A percentile compares a stretch with the other conserved stretches of the same genome.
These are phyloP conservation scores for Callyntrura sp. DNA, from an alignment of 2,888 invertebrate genomes.

Conservation along the genomic window DNA sequence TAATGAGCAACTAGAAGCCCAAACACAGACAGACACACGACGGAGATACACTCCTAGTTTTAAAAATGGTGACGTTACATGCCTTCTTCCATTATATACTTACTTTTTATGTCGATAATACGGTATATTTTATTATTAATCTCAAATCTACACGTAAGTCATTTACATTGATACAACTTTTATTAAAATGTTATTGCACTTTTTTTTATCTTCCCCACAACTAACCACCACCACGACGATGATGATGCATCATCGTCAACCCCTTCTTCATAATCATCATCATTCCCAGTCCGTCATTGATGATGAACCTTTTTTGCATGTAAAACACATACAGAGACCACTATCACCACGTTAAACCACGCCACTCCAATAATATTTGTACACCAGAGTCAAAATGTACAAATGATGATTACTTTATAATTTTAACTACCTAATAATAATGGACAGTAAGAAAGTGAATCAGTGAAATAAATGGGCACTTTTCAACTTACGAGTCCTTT, in stretches of 20 bases:
- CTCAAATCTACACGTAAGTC: conserved; percentile 28
- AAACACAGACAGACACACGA: not conserved
- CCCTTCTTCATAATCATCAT: not conserved
- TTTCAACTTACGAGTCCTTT: no score
- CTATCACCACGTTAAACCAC: not conserved
- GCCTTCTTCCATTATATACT: not conserved
- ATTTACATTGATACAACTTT: not conserved
- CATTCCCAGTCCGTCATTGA: conserved; percentile 25
- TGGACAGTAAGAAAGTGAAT: conserved; percentile 25
- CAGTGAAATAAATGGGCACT: not conserved
- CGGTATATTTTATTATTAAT: conserved; percentile 30
- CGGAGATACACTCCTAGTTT: not conserved
- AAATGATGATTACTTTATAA: not conserved
- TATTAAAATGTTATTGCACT: conserved; percentile 44
- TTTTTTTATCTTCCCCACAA: conserved; percentile 7
- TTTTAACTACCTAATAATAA: not conserved
- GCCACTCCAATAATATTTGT: not conserved
- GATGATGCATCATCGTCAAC: not conserved
- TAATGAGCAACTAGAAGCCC: not conserved
- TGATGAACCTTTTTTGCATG: conserved; percentile 8
- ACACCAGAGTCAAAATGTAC: not conserved
- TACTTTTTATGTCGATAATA: not conserved
- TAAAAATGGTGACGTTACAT: conserved; percentile 32
- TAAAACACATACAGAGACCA: not conserved
- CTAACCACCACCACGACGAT: not conserved